Percentiles rank a stretch among this genome's conserved stretches.
Evolutionary conservation across 2,888 invertebrate genomes (phyloP).

Genomic region (Tinea trinotella): DNA sequence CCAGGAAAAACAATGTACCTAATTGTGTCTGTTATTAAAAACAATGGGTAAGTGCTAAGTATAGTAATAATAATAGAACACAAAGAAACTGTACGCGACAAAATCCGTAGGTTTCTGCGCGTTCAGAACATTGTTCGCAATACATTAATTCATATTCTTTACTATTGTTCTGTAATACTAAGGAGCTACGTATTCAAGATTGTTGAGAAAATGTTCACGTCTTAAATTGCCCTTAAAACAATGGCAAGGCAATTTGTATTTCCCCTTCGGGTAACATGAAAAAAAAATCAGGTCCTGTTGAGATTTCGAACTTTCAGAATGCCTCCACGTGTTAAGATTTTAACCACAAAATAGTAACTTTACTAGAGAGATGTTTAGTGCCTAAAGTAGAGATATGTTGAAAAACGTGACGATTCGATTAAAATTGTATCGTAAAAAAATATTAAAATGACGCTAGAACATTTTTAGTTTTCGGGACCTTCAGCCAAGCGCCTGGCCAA

Average conservation of each 20-base stretch:
- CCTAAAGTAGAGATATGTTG: no score
- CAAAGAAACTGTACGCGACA: neutral
- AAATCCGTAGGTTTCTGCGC: neutral
- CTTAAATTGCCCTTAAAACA: constrained; percentile 17
- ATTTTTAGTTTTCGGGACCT: no score
- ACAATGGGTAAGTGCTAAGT: no score
- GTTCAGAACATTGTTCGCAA: neutral
- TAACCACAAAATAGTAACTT: no score
- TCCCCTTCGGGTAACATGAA: constrained; percentile 4
- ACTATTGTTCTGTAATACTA: constrained; percentile 7
- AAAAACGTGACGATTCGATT: no score
- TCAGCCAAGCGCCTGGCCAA: no score
- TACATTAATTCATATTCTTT: constrained; percentile 14
- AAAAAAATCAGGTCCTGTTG: constrained; percentile 12
- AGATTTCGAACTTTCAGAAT: constrained; percentile 19
- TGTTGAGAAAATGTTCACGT: constrained; percentile 17
- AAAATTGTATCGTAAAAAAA: no score
- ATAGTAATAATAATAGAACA: neutral
- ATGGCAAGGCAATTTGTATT: constrained; percentile 16
- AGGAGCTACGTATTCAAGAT: constrained; percentile 4
- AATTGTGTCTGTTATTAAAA: no score
- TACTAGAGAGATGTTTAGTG: no score
- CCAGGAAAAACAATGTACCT: no score
- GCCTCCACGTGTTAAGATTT: no score
- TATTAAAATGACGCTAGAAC: no score